Evolutionary conservation across 2,113 vertebrate species (phyloP).

Genomic region (Ramphastos sulfuratus): DNA sequence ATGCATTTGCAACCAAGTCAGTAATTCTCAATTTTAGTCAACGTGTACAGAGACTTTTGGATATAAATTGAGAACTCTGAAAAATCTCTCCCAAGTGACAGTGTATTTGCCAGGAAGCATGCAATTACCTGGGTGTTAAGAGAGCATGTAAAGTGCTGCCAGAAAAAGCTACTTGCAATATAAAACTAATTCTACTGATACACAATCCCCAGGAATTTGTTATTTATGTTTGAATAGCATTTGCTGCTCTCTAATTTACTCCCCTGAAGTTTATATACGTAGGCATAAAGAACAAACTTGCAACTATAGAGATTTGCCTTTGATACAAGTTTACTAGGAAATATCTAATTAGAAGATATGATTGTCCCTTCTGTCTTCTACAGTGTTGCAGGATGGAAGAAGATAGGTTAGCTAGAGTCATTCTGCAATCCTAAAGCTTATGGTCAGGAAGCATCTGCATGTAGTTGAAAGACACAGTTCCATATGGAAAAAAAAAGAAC

Average conservation of each 20-base stretch:
- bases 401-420: neutral
- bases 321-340: neutral
- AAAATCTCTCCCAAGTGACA: neutral
- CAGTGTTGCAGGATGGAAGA: neutral
- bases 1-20: neutral
- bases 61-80: neutral
- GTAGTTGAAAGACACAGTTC: neutral
- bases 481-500: neutral
- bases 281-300: neutral
- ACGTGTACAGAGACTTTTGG: neutral
- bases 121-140: neutral
- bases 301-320: neutral
- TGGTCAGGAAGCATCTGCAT: neutral
- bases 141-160: neutral
- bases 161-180: neutral
- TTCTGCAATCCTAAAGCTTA: neutral
- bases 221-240: constrained; percentile 6
- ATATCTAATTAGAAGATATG: neutral
- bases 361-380: neutral
- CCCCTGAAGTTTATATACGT: neutral
- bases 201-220: neutral
- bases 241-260: neutral
- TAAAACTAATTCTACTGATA: neutral
- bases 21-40: neutral
- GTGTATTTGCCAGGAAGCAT: neutral